A percentile compares a stretch with the other conserved stretches of the same genome.
phyloP scores from a whole-genome alignment of 2,797 vertebrate species.

The Muscicapa comitata region DNA sequence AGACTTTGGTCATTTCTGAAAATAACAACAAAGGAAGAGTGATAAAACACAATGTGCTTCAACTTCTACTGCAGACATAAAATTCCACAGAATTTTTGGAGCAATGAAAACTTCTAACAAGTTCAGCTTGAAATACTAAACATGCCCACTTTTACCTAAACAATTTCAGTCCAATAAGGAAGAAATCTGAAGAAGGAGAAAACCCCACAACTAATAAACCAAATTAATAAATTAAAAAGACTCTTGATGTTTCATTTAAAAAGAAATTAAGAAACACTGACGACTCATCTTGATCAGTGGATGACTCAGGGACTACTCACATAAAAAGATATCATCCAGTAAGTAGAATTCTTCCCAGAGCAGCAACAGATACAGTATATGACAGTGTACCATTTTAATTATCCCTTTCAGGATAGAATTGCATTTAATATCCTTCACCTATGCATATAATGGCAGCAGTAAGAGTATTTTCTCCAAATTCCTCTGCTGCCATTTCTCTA shows the following conservation, averaged over 20 bases:
- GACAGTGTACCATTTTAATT: background rate
- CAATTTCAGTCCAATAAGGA: background rate
- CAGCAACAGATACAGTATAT: background rate
- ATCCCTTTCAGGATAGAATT: background rate
- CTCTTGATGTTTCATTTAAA: rapidly evolving
- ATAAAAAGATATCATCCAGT: background rate
- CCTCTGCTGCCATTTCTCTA: background rate
- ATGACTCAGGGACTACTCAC: background rate
- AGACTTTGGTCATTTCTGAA: background rate
- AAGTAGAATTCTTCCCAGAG: background rate
- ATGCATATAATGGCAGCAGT: background rate
- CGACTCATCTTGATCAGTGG: background rate
- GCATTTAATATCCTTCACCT: background rate
- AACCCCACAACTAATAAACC: rapidly evolving
- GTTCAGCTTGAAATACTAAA: background rate
- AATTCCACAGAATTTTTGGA: background rate
- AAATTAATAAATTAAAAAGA: background rate
- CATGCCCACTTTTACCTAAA: background rate
- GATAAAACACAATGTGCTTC: background rate
- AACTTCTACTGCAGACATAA: background rate
- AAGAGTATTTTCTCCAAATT: background rate
- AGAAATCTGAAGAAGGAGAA: background rate
- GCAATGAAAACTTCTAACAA: background rate
- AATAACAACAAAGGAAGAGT: background rate
- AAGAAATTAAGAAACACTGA: background rate